Evolutionary conservation across 2,888 invertebrate species (phyloP).

Genomic region (Alloscopus bannaensis): DNA sequence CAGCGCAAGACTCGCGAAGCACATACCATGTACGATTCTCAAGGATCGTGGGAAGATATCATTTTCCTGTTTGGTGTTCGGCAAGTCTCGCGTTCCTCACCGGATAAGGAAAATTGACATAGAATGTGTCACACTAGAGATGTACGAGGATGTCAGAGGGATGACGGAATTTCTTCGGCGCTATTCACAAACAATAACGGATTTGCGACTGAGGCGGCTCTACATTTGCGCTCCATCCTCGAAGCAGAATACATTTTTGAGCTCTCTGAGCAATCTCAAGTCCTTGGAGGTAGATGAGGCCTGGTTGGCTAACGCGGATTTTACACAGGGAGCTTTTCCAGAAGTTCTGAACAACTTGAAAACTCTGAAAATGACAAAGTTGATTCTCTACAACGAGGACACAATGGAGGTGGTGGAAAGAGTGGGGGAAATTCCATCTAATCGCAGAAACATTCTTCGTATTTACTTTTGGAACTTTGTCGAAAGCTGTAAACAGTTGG

Average conservation of each 20-base stretch:
- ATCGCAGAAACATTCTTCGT: conserved; percentile 22
- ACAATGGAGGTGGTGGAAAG: background rate
- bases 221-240: conserved; percentile 18
- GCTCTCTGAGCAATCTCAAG: conserved; percentile 13
- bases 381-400: conserved; percentile 10
- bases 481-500: background rate
- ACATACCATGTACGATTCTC: conserved; percentile 25
- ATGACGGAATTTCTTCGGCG: conserved; percentile 19
- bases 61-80: background rate
- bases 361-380: conserved; percentile 14
- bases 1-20: conserved; percentile 14
- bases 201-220: conserved; percentile 14
- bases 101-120: conserved; percentile 16
- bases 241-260: conserved; percentile 14
- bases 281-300: conserved; percentile 35
- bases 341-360: conserved; percentile 10
- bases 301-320: conserved; percentile 33
- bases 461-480: conserved; percentile 27
- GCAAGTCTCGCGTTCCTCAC: background rate
- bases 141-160: conserved; percentile 15
- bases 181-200: conserved; percentile 6
- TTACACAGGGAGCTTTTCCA: background rate
- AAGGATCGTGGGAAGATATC: conserved; percentile 4
- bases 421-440: background rate
- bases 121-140: conserved; percentile 14